Evolutionary conservation across 2,888 invertebrate genomes (phyloP).

Genomic region (Rhorus exstirpatorius): DNA sequence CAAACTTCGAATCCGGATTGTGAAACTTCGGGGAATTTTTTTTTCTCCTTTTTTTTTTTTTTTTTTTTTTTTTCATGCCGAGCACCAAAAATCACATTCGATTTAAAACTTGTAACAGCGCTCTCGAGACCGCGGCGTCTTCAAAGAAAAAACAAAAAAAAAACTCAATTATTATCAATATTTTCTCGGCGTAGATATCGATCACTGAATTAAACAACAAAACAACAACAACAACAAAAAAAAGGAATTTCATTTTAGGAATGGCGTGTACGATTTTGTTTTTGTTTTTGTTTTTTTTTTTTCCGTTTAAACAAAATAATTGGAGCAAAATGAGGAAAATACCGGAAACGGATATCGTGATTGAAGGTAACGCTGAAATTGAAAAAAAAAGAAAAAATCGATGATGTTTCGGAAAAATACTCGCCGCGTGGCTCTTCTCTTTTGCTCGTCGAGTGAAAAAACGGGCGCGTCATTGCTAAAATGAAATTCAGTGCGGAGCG

Average conservation of each 20-base stretch:
- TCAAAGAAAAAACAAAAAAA: too few species aligned
- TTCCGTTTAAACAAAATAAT: background rate
- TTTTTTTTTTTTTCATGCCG: conserved; percentile 79
- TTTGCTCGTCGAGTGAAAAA: conserved; percentile 11
- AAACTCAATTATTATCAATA: conserved; percentile 75
- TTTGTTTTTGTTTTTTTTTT: conserved; percentile 32
- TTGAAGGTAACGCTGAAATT: conserved; percentile 58
- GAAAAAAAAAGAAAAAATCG: conserved; percentile 7
- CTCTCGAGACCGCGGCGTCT: conserved; percentile 72
- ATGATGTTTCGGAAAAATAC: too few species aligned
- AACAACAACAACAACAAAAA: too few species aligned
- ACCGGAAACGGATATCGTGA: conserved; percentile 50
- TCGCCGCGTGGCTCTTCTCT: background rate
- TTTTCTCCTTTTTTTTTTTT: conserved; percentile 62
- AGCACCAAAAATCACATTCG: conserved; percentile 49
- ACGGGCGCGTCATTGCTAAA: conserved; percentile 68
- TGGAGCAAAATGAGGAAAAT: conserved; percentile 19
- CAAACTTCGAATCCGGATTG: conserved; percentile 81
- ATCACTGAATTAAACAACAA: conserved; percentile 74
- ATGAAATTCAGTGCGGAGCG: conserved; percentile 77
- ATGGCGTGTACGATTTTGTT: conserved; percentile 71
- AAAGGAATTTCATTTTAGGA: conserved; percentile 79
- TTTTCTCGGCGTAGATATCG: conserved; percentile 79
- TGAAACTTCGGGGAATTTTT: conserved; percentile 80
- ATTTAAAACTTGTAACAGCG: conserved; percentile 58